A percentile compares a stretch with the other conserved stretches of the same genome.
These are phyloP conservation scores for Nysson spinosus DNA, from an alignment of 2,888 invertebrate genomes.

Conservation along the genomic window DNA sequence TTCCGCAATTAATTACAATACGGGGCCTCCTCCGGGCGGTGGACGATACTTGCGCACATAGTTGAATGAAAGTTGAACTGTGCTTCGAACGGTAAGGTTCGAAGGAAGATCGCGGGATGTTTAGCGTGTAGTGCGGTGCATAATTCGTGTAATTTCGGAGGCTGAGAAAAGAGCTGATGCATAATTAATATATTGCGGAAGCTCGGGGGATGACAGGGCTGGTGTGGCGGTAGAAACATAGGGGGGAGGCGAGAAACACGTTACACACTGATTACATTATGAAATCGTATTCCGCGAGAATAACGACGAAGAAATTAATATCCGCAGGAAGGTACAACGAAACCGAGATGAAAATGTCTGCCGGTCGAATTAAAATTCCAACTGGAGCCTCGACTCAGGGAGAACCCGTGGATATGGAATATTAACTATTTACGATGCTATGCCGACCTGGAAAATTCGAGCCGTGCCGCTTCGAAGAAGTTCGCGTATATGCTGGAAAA, in stretches of 20 bases:
- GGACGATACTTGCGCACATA: no score
- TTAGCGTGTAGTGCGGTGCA: constrained; percentile 5
- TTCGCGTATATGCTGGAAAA: constrained; percentile 2
- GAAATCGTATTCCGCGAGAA: constrained; percentile 34
- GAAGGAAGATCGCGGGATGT: background rate
- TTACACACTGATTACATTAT: constrained; percentile 45
- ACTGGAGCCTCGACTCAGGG: constrained; percentile 1
- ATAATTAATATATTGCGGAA: constrained; percentile 31
- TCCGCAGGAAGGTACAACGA: constrained; percentile 23
- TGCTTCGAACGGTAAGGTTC: no score
- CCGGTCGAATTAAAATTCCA: constrained; percentile 47
- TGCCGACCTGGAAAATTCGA: constrained; percentile 27
- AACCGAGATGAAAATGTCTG: constrained; percentile 26
- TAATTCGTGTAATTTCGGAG: background rate
- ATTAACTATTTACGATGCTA: constrained; percentile 52
- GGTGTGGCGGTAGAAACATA: background rate
- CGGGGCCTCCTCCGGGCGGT: no score
- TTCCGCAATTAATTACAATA: no score
- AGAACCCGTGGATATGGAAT: constrained; percentile 28
- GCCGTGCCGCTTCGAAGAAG: constrained; percentile 8
- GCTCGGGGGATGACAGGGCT: constrained; percentile 7
- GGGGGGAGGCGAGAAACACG: constrained; percentile 28
- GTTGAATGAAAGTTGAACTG: no score
- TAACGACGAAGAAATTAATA: constrained; percentile 48
- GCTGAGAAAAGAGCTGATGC: constrained; percentile 11